These are phyloP conservation scores for Diachasmimorpha longicaudata DNA, from an alignment of 1,140 invertebrate genomes.

Conservation along the genomic window DNA sequence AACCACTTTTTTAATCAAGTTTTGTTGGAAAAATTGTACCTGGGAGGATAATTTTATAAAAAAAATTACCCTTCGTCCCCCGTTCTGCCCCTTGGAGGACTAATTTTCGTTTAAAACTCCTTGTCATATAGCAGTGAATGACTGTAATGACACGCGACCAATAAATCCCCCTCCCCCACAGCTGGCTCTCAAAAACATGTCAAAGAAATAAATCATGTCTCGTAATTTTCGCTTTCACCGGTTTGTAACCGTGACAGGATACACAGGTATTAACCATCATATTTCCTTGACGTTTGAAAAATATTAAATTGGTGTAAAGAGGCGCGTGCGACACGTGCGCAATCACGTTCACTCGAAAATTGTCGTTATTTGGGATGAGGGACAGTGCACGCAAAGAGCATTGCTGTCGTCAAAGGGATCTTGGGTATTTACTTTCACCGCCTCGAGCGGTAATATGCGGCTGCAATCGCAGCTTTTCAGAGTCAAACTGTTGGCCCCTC, in stretches of 20 bases:
- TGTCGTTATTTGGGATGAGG: slow-evolving; percentile 21
- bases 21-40: too few species aligned
- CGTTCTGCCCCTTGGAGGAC: too few species aligned
- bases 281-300: slow-evolving; percentile 9
- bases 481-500: neutral
- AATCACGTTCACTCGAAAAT: slow-evolving; percentile 28
- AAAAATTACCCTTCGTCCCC: too few species aligned
- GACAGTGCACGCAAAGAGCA: neutral
- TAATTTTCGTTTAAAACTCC: too few species aligned
- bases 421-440: slow-evolving; percentile 1
- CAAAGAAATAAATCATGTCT: neutral
- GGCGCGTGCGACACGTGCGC: slow-evolving; percentile 35
- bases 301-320: slow-evolving; percentile 13
- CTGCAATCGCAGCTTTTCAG: neutral
- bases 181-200: neutral
- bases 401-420: neutral
- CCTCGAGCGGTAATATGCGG: neutral
- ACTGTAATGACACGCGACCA: slow-evolving; percentile 5
- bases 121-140: neutral
- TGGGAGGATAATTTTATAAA: too few species aligned
- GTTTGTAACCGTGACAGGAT: neutral
- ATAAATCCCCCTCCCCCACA: slow-evolving; percentile 6
- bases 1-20: too few species aligned
- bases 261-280: neutral
- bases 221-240: slow-evolving; percentile 31